Conservation (phyloP, 2,888 invertebrate genomes). For the Lacanobia wlatinum region DNA sequence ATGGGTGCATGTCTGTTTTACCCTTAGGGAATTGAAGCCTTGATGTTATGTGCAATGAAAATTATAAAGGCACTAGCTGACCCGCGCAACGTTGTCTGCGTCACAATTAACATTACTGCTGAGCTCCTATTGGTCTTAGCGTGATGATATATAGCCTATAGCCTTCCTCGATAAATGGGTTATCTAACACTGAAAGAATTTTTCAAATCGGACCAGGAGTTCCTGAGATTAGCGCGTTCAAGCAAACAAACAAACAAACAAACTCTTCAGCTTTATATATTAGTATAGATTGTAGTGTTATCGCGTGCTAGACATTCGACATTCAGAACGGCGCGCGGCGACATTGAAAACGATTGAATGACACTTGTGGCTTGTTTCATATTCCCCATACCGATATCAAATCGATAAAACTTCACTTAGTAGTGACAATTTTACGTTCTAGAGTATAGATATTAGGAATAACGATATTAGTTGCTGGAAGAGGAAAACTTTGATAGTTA, state of each 20-base stretch:
- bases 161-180: too few species aligned
- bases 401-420: constrained; percentile 29
- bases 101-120: too few species aligned
- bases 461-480: neutral
- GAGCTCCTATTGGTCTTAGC: too few species aligned
- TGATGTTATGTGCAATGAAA: neutral
- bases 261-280: too few species aligned
- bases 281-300: neutral
- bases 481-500: neutral
- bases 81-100: too few species aligned
- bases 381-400: constrained; percentile 20
- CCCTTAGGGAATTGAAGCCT: neutral
- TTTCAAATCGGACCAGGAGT: too few species aligned
- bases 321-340: neutral
- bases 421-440: neutral
- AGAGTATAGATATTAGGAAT: neutral
- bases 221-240: too few species aligned
- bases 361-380: constrained; percentile 10
- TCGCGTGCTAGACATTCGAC: neutral
- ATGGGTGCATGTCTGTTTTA: neutral
- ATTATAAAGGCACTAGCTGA: neutral
- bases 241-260: too few species aligned
- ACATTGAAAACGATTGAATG: neutral
- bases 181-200: too few species aligned
- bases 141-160: too few species aligned